Conservation (phyloP, 2,888 invertebrate species). For the Dichetophora obliterata region DNA sequence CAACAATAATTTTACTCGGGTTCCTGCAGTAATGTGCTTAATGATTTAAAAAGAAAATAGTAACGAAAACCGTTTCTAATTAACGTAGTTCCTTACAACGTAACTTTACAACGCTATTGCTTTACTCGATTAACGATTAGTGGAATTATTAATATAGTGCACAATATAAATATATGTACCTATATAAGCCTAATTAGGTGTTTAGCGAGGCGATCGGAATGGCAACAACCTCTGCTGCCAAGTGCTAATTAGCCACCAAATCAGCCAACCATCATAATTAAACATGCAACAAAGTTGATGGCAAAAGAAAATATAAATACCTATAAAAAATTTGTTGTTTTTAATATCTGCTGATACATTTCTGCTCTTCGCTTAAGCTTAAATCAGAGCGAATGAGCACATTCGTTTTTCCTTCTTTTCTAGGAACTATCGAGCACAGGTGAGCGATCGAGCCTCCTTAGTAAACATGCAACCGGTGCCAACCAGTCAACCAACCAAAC, state of each 20-base stretch:
- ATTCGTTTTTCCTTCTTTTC: too few relatives aligned
- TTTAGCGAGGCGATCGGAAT: slow-evolving; percentile 17
- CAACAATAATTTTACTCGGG: too few relatives aligned
- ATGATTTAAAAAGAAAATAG: too few relatives aligned
- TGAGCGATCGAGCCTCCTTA: background rate
- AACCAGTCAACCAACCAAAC: background rate
- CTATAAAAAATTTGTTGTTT: too few relatives aligned
- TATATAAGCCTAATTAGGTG: slow-evolving; percentile 22
- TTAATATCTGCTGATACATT: too few relatives aligned
- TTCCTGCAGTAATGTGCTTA: too few relatives aligned
- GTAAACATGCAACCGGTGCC: slow-evolving; percentile 35
- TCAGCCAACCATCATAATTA: slow-evolving; percentile 40
- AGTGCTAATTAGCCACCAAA: slow-evolving; percentile 39
- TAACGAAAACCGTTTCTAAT: too few relatives aligned
- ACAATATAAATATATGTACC: too few relatives aligned
- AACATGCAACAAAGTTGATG: slow-evolving; percentile 31
- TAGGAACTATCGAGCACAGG: slow-evolving; percentile 11
- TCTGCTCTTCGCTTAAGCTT: background rate
- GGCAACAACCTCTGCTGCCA: background rate
- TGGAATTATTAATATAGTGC: background rate
- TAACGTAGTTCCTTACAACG: too few relatives aligned
- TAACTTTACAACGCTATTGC: too few relatives aligned
- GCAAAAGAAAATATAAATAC: background rate
- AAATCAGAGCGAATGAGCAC: slow-evolving; percentile 24
- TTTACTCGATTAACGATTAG: too few relatives aligned